These are phyloP conservation scores for Equus przewalskii DNA, from an alignment of 2,113 vertebrate genomes.

Conservation along the genomic window DNA sequence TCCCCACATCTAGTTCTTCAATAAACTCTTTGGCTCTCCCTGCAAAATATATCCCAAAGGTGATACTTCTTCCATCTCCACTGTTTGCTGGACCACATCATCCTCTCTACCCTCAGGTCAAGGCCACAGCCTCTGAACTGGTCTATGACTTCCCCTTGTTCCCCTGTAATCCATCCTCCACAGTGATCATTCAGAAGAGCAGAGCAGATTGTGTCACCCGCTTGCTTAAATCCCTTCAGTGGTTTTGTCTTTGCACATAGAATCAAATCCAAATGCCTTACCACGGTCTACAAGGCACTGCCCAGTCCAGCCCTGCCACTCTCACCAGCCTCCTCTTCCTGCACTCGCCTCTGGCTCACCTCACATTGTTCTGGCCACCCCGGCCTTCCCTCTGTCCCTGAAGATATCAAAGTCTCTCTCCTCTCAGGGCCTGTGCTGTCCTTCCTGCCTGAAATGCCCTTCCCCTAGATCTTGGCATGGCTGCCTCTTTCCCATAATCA, in stretches of 20 bases:
- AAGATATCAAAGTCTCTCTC: neutral
- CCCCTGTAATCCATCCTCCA: too few relatives aligned
- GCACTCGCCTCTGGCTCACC: neutral
- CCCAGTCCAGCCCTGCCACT: accelerated
- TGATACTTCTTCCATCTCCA: neutral
- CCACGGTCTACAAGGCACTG: too few relatives aligned
- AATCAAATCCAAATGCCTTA: neutral
- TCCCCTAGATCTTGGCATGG: neutral
- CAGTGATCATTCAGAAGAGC: neutral
- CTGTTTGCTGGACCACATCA: neutral
- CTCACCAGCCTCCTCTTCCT: neutral
- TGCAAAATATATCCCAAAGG: neutral
- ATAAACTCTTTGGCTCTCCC: neutral
- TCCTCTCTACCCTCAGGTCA: neutral
- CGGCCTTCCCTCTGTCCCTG: neutral
- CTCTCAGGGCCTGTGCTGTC: neutral
- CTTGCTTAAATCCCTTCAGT: neutral
- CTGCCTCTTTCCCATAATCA: neutral
- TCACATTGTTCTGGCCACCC: neutral
- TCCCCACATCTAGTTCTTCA: neutral
- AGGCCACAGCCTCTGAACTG: neutral
- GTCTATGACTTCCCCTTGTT: neutral
- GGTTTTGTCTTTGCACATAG: neutral
- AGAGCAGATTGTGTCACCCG: neutral
- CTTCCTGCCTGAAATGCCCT: neutral